phyloP scores from a whole-genome alignment of 2,797 vertebrate genomes.

The Phyllotis vaccarum region DNA sequence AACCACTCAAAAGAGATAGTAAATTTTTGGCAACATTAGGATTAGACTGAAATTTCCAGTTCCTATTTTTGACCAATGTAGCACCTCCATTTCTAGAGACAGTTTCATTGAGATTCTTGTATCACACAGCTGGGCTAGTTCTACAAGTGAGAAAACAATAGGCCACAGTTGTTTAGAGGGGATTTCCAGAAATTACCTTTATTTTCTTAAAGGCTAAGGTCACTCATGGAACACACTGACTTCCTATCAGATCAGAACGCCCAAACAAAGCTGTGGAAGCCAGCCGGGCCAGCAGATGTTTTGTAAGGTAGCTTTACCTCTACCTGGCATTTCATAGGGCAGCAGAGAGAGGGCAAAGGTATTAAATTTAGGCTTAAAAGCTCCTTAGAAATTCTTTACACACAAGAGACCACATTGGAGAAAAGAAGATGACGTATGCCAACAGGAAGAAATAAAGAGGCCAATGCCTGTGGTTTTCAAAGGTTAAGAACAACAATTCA shows the following conservation, averaged over 20 bases:
- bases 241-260: conserved; percentile 77
- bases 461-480: conserved; percentile 83
- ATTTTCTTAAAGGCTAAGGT: conserved; percentile 79
- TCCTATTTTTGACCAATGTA: background rate
- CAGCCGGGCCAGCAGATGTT: conserved; percentile 67
- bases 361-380: conserved; percentile 82
- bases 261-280: conserved; percentile 76
- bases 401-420: conserved; percentile 73
- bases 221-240: conserved; percentile 62
- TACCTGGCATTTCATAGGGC: conserved; percentile 74
- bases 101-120: background rate
- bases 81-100: background rate
- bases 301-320: conserved; percentile 73
- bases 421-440: conserved; percentile 77
- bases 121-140: conserved; percentile 9
- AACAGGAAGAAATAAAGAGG: conserved; percentile 80
- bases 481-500: conserved; percentile 72
- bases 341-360: conserved; percentile 69
- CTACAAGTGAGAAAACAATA: conserved; percentile 62
- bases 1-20: background rate
- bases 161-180: conserved; percentile 55
- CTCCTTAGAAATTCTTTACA: conserved; percentile 81
- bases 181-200: conserved; percentile 77
- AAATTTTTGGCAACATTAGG: background rate
- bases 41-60: background rate